Conservation (phyloP, 2,797 vertebrate species). For the Ceyx erithaca region DNA sequence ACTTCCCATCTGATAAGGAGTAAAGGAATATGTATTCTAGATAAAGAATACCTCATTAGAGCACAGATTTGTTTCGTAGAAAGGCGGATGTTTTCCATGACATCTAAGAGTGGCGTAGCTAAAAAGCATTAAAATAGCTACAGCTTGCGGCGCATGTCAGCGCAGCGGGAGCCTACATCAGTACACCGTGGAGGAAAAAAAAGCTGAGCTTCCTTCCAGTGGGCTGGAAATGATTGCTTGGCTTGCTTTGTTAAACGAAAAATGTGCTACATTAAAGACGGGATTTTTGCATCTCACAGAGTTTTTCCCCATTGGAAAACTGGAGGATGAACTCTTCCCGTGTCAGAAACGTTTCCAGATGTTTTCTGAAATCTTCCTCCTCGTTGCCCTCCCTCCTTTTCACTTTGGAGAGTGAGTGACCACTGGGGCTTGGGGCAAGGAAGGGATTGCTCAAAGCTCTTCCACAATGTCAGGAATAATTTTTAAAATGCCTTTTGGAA, state of each 20-base stretch:
- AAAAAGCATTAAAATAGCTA: conserved; percentile 21
- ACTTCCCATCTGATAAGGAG: not conserved
- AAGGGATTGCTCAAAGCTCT: not conserved
- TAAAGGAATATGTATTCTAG: not conserved
- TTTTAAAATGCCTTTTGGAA: not conserved
- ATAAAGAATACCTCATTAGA: not conserved
- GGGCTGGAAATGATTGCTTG: not conserved
- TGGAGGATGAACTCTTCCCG: not conserved
- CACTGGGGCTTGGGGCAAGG: not conserved
- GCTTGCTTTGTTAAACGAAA: not conserved
- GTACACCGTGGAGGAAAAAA: not conserved
- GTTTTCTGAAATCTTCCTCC: not conserved
- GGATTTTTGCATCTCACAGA: not conserved
- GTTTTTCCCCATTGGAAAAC: not conserved
- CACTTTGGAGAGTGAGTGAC: not conserved
- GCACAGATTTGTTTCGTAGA: not conserved
- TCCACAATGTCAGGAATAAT: not conserved
- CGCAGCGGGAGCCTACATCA: not conserved
- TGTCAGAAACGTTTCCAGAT: not conserved
- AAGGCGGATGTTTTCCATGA: not conserved
- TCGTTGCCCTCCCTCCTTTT: not conserved
- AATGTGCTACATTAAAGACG: not conserved
- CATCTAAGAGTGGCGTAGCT: not conserved
- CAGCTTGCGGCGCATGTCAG: not conserved
- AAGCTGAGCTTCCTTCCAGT: not conserved